phyloP scores from a whole-genome alignment of 2,888 invertebrate genomes.

The Lepidocyrtinus sp. region DNA sequence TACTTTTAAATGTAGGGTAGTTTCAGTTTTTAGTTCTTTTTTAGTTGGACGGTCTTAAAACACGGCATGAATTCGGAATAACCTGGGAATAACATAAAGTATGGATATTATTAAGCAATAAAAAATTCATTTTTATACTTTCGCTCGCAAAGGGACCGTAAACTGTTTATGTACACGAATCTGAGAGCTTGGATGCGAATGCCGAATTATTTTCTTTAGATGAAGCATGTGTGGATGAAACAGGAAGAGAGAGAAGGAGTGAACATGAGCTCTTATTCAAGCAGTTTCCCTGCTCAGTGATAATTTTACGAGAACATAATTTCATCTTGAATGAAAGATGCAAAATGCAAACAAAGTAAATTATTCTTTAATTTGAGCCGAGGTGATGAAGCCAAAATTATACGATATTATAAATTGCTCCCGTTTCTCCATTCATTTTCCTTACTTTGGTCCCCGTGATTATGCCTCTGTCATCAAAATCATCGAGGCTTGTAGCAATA shows the following conservation, averaged over 20 bases:
- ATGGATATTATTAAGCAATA: slow-evolving; percentile 6
- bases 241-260: no score
- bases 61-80: neutral
- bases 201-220: neutral
- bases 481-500: neutral
- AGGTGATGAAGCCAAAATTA: slow-evolving; percentile 8
- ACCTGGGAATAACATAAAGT: neutral
- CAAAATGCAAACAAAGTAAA: slow-evolving; percentile 14
- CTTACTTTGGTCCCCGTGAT: neutral
- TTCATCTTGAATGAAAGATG: slow-evolving; percentile 8
- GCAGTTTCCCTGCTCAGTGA: no score
- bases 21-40: neutral
- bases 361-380: slow-evolving; percentile 12
- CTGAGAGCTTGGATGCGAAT: neutral
- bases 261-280: no score
- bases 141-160: slow-evolving; percentile 48
- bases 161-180: slow-evolving; percentile 49
- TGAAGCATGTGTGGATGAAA: no score
- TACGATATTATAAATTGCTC: neutral
- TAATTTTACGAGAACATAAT: slow-evolving; percentile 16
- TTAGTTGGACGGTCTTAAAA: neutral
- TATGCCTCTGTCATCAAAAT: slow-evolving; percentile 13
- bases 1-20: neutral
- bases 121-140: slow-evolving; percentile 12
- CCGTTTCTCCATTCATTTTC: slow-evolving; percentile 1